These are phyloP conservation scores for Drosophila lowei DNA, from an alignment of 1,140 invertebrate genomes.

Conservation along the genomic window DNA sequence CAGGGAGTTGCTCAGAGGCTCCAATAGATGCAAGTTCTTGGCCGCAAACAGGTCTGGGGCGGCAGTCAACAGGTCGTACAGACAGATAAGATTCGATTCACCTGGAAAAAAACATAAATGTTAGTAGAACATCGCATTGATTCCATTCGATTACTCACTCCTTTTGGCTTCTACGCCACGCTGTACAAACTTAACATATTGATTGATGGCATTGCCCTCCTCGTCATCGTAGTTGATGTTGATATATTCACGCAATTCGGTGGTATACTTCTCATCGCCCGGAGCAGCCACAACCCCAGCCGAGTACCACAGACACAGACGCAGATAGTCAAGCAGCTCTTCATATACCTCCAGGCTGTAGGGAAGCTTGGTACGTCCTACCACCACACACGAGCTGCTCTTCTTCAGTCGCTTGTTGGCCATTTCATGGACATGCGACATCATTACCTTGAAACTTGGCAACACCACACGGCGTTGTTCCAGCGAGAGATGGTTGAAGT, in stretches of 20 bases:
- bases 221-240: conserved; percentile 59
- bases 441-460: conserved; percentile 80
- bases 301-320: conserved; percentile 87
- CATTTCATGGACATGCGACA: conserved; percentile 82
- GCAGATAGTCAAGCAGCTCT: conserved; percentile 90
- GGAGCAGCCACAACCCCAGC: conserved; percentile 83
- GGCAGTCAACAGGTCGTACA: conserved; percentile 80
- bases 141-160: conserved; percentile 47
- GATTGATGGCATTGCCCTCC: conserved; percentile 73
- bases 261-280: conserved; percentile 66
- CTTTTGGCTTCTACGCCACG: conserved; percentile 77
- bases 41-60: conserved; percentile 70
- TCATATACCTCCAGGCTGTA: conserved; percentile 87
- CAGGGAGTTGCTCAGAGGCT: conserved; percentile 68
- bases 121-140: background rate
- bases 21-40: conserved; percentile 69
- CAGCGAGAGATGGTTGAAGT: conserved; percentile 72
- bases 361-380: conserved; percentile 87
- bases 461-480: conserved; percentile 79
- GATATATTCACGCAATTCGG: conserved; percentile 70
- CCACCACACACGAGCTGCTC: conserved; percentile 83
- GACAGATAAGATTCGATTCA: conserved; percentile 70
- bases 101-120: conserved; percentile 18
- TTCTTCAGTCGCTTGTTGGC: conserved; percentile 81
- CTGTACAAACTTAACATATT: conserved; percentile 81